Percentiles rank a stretch among this genome's conserved stretches.
Evolutionary conservation across 2,113 vertebrate species (phyloP).

Genomic region (Tetrax tetrax): DNA sequence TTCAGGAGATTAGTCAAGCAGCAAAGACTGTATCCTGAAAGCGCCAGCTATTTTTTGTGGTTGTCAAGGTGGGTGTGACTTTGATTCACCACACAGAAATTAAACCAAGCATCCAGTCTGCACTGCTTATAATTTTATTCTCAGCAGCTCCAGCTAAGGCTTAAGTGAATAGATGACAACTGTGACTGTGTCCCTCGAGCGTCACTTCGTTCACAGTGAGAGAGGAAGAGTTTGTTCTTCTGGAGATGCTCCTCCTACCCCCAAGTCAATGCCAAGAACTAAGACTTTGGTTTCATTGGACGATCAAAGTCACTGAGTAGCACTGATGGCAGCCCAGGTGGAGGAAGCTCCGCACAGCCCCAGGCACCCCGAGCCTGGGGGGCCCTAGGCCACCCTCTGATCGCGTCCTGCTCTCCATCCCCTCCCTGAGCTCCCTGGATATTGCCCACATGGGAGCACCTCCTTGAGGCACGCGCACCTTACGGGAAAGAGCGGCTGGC

Average conservation of each 20-base stretch:
- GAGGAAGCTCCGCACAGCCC: not conserved
- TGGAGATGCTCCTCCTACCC: not conserved
- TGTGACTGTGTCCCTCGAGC: not conserved
- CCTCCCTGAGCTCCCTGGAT: not conserved
- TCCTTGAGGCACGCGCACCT: rapidly evolving
- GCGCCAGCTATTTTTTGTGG: not conserved
- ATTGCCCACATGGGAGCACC: too few species aligned
- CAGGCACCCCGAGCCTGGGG: not conserved
- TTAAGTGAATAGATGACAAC: not conserved
- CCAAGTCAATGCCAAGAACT: not conserved
- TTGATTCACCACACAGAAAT: not conserved
- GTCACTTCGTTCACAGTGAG: not conserved
- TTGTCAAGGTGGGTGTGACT: not conserved
- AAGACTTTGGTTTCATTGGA: not conserved
- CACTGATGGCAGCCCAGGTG: not conserved
- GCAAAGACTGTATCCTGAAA: not conserved
- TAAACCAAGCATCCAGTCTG: not conserved
- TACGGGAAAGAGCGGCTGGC: rapidly evolving
- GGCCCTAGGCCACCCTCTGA: not conserved
- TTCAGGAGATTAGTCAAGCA: not conserved
- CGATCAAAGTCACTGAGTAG: not conserved
- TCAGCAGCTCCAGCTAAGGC: not conserved
- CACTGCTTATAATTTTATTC: not conserved
- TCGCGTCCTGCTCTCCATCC: not conserved
- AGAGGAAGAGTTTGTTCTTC: not conserved